Evolutionary conservation across 1,140 invertebrate genomes (phyloP), one percentile per base, ranked within the genome.

Genomic region (Conus betulinus): DNA sequence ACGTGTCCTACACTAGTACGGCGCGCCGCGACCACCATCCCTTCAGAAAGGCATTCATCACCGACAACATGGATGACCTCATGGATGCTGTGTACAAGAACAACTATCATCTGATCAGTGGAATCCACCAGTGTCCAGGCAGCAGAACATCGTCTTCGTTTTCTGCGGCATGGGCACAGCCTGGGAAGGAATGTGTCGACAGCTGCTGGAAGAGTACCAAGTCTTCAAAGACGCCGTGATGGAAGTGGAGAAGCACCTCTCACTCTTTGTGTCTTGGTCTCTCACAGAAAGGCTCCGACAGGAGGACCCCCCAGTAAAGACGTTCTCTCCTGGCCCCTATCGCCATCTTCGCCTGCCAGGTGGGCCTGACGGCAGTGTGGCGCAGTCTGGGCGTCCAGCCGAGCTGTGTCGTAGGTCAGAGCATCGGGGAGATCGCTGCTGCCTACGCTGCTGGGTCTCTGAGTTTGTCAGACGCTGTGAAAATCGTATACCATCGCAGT

Each of bases 401-500:
- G 23, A 88, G 89, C 78, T 87, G 87, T 63, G 89, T 94, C 76
- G 60, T 94, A 7, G 93, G 93, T 2, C 93, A 94, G 76, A 93
- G 91, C 1, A 91, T 94, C 4, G 93, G 93, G 13, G 93, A 94
- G 84, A 92, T 94, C 51, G 92, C 92, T 11, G 92, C 92, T 0
- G 92, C 92, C 39, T 90, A 91, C 88, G 85, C 89, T 81, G 57
- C 90, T 76, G 92, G 92, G 3, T 76, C 81, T 74, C 63, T 93
- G 20, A 83, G 85, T 27, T 81, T 94, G 17, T 17, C 88, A 51
- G 87, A 90, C 51, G 93, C 93, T 25, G 92, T 94, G 0, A 88
- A 88, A 79, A 85, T 93, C 6, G 91, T 92, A 10, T 93, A 90
- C 85, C 79, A 89, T 71, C 87, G 93, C 53, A 91, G 92, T 17